Conservation (phyloP, 2,797 vertebrate genomes). For the Pampus argenteus region DNA sequence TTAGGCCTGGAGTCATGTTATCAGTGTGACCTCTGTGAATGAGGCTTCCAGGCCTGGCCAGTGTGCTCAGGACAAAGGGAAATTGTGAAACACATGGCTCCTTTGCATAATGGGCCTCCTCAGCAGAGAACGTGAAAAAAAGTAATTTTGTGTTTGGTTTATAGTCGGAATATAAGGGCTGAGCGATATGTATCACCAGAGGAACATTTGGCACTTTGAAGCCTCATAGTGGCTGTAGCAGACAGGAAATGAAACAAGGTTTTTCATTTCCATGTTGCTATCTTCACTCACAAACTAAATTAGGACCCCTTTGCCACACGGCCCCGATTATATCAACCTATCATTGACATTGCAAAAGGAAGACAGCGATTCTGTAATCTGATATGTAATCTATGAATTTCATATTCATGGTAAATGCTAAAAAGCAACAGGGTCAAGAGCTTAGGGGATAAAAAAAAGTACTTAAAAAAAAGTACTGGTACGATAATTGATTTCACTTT, state of each 20-base stretch:
- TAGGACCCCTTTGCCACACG: conserved; percentile 73
- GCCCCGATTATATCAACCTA: conserved; percentile 81
- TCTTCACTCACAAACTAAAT: conserved; percentile 82
- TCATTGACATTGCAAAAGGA: conserved; percentile 73
- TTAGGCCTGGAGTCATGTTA: conserved; percentile 55
- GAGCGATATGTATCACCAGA: conserved; percentile 82
- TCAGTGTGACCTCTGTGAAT: conserved; percentile 62
- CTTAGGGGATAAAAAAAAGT: conserved; percentile 23
- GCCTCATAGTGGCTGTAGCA: conserved; percentile 70
- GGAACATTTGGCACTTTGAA: conserved; percentile 80
- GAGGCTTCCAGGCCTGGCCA: conserved; percentile 27
- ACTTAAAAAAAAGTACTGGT: conserved; percentile 13
- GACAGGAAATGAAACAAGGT: conserved; percentile 86
- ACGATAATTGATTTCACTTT: conserved; percentile 82
- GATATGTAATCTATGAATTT: conserved; percentile 83
- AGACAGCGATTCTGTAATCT: conserved; percentile 80
- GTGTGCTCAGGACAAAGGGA: conserved; percentile 60
- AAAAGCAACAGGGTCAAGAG: conserved; percentile 75
- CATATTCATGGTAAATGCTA: conserved; percentile 82
- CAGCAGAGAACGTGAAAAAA: conserved; percentile 59
- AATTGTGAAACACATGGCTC: conserved; percentile 62
- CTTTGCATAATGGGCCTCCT: conserved; percentile 59
- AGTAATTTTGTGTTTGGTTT: conserved; percentile 80
- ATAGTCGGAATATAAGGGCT: conserved; percentile 70
- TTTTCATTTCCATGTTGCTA: conserved; percentile 87